These are phyloP conservation scores for Epistrophe grossulariae DNA, from an alignment of 2,888 invertebrate genomes.

Conservation along the genomic window DNA sequence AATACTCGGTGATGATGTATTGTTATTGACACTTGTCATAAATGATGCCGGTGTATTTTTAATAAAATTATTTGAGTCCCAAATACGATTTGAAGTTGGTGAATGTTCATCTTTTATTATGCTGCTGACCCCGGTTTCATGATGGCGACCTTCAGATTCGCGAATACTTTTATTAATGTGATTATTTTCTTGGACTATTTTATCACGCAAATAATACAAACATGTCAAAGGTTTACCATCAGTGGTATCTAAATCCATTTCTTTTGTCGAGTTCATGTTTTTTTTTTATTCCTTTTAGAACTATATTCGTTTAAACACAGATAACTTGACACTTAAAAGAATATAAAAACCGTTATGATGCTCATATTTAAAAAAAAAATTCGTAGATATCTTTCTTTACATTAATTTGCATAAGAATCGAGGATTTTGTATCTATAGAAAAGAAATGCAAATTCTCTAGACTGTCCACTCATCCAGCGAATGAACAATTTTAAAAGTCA, in stretches of 20 bases:
- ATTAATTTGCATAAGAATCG: conserved; percentile 30
- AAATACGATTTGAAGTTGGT: conserved; percentile 44
- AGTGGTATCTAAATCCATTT: conserved; percentile 62
- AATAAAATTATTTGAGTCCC: conserved; percentile 63
- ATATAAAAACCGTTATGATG: conserved; percentile 23
- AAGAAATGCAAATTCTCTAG: conserved; percentile 43
- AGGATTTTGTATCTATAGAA: conserved; percentile 12
- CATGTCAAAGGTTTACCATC: conserved; percentile 72
- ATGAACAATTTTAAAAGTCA: conserved; percentile 77
- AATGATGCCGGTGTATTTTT: conserved; percentile 63
- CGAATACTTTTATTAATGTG: conserved; percentile 69
- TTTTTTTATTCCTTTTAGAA: conserved; percentile 1
- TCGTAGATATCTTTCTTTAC: not conserved
- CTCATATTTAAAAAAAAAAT: conserved; percentile 12
- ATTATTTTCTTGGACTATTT: conserved; percentile 72
- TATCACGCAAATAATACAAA: conserved; percentile 71
- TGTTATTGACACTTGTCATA: conserved; percentile 44
- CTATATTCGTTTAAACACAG: conserved; percentile 14
- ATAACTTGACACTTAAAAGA: conserved; percentile 27
- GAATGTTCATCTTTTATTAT: conserved; percentile 62
- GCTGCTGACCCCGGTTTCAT: conserved; percentile 62
- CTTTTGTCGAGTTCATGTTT: conserved; percentile 64
- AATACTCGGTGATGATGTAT: conserved; percentile 48
- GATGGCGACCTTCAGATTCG: conserved; percentile 69
- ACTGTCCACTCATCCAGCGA: conserved; percentile 49